Conservation (phyloP, 2,797 vertebrate genomes). For the Mus minutoides region DNA sequence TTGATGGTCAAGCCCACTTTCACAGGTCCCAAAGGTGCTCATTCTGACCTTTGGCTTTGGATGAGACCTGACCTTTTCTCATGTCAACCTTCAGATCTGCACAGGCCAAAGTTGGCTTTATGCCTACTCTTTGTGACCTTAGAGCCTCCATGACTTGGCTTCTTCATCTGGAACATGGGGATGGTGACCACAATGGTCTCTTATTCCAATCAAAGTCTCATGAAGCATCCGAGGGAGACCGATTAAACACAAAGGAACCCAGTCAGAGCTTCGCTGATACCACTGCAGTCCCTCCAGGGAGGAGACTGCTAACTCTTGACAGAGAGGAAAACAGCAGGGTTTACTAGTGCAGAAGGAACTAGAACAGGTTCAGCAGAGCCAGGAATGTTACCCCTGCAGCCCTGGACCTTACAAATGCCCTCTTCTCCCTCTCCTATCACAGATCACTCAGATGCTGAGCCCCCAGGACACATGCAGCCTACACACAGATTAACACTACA, state of each 20-base stretch:
- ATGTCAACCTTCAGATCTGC: neutral
- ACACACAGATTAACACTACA: accelerated
- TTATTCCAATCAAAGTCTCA: neutral
- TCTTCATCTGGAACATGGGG: neutral
- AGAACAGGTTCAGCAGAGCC: neutral
- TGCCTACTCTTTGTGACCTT: neutral
- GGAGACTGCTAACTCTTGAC: neutral
- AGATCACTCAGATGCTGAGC: accelerated
- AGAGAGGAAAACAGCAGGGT: neutral
- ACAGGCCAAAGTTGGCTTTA: neutral
- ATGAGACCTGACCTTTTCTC: too few relatives aligned
- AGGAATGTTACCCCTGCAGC: neutral
- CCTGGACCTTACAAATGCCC: neutral
- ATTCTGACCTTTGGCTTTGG: neutral
- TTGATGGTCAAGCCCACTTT: neutral
- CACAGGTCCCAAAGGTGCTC: neutral
- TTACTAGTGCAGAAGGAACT: neutral
- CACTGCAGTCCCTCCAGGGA: too few relatives aligned
- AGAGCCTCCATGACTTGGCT: neutral
- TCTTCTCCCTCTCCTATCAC: neutral
- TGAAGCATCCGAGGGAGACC: neutral
- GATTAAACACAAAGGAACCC: neutral
- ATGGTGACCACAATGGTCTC: neutral
- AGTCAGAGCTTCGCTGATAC: neutral
- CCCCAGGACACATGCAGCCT: neutral